These are phyloP conservation scores for Piaya cayana DNA, from an alignment of 2,113 vertebrate genomes.

Conservation along the genomic window DNA sequence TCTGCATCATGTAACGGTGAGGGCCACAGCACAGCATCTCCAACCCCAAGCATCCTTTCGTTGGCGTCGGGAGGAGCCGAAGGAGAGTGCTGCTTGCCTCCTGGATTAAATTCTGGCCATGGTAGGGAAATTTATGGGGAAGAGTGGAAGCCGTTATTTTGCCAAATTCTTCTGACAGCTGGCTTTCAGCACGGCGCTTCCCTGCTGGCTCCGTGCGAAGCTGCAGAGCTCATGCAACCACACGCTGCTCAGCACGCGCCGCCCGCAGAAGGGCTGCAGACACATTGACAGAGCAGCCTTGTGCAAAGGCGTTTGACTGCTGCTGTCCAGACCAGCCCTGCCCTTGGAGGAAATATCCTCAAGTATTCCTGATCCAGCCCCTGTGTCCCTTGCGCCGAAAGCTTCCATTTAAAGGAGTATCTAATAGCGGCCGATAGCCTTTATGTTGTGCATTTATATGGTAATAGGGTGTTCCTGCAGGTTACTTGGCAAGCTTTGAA, in stretches of 20 bases:
- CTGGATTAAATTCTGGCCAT: neutral
- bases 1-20: neutral
- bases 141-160: neutral
- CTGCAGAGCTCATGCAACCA: neutral
- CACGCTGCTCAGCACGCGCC: neutral
- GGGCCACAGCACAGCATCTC: neutral
- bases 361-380: neutral
- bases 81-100: neutral
- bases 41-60: accelerated
- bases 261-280: neutral
- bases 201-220: accelerated
- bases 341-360: neutral
- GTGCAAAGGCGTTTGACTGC: neutral
- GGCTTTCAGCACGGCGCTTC: neutral
- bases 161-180: neutral
- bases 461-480: neutral
- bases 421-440: neutral
- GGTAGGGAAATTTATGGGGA: accelerated
- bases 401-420: neutral
- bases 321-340: neutral
- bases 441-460: neutral
- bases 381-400: neutral
- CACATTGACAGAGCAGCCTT: neutral
- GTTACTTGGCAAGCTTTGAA: neutral
- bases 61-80: accelerated